These are phyloP conservation scores for Cryptocephalus moraei DNA, from an alignment of 2,888 invertebrate species.

Conservation along the genomic window DNA sequence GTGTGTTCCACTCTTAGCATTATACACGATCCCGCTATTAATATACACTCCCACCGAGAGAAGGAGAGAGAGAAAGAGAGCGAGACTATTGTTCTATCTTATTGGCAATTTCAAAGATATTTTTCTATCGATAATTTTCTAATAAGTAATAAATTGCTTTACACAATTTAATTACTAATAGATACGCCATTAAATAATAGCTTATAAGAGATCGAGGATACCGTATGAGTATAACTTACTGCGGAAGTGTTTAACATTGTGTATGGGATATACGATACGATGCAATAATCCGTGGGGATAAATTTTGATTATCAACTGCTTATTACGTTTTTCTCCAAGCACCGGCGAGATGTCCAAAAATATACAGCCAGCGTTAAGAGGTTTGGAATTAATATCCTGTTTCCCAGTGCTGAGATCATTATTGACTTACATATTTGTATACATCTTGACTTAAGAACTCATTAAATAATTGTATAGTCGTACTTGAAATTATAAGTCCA, in stretches of 20 bases:
- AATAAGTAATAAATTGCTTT: constrained; percentile 17
- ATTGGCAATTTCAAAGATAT: constrained; percentile 15
- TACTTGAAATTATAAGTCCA: neutral
- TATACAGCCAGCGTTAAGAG: too few species aligned
- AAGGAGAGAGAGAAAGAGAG: too few species aligned
- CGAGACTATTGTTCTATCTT: constrained; percentile 19
- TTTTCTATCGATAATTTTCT: constrained; percentile 17
- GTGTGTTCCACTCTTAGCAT: constrained; percentile 15
- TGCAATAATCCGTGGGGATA: too few species aligned
- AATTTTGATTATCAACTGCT: too few species aligned
- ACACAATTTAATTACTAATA: constrained; percentile 13
- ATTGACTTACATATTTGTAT: too few species aligned
- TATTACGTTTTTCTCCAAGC: too few species aligned
- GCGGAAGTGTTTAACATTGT: neutral
- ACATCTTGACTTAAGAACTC: too few species aligned
- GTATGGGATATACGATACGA: too few species aligned
- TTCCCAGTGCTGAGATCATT: too few species aligned
- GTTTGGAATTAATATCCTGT: too few species aligned
- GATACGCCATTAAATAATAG: neutral
- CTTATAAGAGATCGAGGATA: neutral
- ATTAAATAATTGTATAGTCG: too few species aligned
- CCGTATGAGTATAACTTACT: neutral
- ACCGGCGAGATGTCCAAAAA: too few species aligned
- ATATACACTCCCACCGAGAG: constrained; percentile 22
- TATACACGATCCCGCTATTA: constrained; percentile 24